A percentile compares a stretch with the other conserved stretches of the same genome.
Evolutionary conservation across 2,113 vertebrate species (phyloP).

Genomic region (Taurulus bubalis): DNA sequence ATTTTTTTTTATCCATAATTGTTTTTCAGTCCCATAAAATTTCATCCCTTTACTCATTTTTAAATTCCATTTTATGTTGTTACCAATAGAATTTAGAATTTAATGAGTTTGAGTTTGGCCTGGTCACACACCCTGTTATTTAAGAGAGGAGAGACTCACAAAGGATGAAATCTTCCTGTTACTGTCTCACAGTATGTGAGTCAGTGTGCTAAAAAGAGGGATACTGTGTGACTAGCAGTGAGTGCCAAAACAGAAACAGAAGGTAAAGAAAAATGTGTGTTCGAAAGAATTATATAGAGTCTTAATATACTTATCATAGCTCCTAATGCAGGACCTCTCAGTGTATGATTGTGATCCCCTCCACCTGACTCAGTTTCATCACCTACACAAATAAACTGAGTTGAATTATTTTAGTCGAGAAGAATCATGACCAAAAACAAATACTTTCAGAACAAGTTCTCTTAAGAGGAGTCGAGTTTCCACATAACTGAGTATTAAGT

Average conservation of each 20-base stretch:
- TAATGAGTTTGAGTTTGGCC: neutral
- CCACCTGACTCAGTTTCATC: neutral
- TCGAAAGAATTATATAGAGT: neutral
- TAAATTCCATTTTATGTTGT: neutral
- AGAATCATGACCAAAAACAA: neutral
- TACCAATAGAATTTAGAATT: slow-evolving; percentile 14
- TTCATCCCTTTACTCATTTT: neutral
- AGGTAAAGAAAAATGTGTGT: neutral
- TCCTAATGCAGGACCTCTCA: neutral
- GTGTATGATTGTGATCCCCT: neutral
- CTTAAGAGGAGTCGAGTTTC: neutral
- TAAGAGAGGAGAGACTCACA: neutral
- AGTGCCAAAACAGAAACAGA: neutral
- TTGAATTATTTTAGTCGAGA: neutral
- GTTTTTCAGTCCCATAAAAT: too few species aligned
- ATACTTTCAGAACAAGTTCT: neutral
- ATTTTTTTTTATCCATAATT: too few species aligned
- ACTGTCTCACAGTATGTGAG: neutral
- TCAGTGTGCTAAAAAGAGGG: neutral
- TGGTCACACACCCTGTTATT: neutral
- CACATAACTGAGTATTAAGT: neutral
- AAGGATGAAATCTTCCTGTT: neutral
- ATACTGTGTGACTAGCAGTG: neutral
- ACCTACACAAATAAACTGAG: neutral
- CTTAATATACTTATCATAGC: neutral